Conservation (phyloP, 2,888 invertebrate species). For the Panopea generosa region DNA sequence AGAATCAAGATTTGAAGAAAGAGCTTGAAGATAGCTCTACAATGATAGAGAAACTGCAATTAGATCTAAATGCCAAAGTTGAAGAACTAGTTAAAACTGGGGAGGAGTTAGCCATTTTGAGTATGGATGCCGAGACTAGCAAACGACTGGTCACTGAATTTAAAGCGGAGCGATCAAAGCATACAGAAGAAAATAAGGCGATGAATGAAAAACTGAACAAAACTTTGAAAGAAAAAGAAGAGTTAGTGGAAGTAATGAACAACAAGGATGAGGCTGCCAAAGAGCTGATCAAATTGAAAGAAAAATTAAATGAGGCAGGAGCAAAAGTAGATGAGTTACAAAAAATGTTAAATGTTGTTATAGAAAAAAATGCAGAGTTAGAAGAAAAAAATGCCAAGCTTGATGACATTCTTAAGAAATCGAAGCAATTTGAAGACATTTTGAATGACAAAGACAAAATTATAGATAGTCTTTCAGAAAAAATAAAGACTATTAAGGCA, state of each 20-base stretch:
- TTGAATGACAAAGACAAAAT: constrained; percentile 7
- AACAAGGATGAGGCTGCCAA: constrained; percentile 1
- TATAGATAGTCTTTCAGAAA: constrained; percentile 2
- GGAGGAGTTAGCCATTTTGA: constrained; percentile 48
- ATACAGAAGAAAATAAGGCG: constrained; percentile 1
- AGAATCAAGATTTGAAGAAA: constrained; percentile 39
- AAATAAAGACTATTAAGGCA: constrained; percentile 14
- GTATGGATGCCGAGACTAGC: constrained; percentile 29
- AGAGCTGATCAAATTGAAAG: constrained; percentile 4
- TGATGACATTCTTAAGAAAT: neutral
- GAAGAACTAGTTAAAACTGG: constrained; percentile 40
- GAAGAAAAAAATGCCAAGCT: constrained; percentile 4
- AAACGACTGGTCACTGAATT: constrained; percentile 27
- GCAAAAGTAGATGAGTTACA: constrained; percentile 9
- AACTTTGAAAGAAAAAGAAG: constrained; percentile 3
- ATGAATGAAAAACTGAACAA: constrained; percentile 1
- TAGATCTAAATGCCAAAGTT: constrained; percentile 21
- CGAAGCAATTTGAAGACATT: constrained; percentile 1
- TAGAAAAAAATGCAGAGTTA: constrained; percentile 11
- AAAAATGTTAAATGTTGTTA: neutral
- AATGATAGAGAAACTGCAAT: constrained; percentile 36
- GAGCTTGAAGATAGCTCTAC: constrained; percentile 30
- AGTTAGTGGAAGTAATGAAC: neutral
- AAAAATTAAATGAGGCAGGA: neutral
- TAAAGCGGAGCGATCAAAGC: neutral